Conservation (phyloP, 2,888 invertebrate species). For the Agapetus fuscipes region DNA sequence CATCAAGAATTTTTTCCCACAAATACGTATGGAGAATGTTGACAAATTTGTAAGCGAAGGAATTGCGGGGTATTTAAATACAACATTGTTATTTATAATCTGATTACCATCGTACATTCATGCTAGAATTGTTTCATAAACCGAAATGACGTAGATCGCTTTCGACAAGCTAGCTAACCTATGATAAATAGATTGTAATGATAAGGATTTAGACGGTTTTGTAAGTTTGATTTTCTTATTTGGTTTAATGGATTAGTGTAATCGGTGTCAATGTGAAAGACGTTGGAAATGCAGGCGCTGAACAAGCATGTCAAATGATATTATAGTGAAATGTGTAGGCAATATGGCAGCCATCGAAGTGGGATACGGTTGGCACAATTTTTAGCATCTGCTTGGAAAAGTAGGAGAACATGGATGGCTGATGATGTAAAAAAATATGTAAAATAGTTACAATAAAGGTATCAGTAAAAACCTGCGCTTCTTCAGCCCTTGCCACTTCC, state of each 20-base stretch:
- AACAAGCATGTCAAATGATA: not conserved
- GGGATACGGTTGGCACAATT: not conserved
- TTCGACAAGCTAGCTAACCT: too few relatives aligned
- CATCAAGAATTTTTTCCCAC: too few relatives aligned
- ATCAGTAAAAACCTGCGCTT: slow-evolving; percentile 8
- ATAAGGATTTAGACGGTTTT: not conserved
- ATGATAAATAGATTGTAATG: not conserved
- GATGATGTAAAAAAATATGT: not conserved
- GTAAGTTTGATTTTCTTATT: too few relatives aligned
- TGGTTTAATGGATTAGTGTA: not conserved
- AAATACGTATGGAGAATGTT: too few relatives aligned
- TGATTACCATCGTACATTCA: too few relatives aligned
- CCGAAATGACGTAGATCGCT: too few relatives aligned
- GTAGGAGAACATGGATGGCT: not conserved
- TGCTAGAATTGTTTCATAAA: too few relatives aligned
- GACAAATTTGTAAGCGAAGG: too few relatives aligned
- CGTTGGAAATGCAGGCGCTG: too few relatives aligned
- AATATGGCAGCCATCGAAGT: slow-evolving; percentile 11
- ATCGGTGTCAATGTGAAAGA: not conserved
- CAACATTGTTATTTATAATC: too few relatives aligned
- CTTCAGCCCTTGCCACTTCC: slow-evolving; percentile 14
- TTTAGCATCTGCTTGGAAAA: not conserved
- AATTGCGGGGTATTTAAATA: too few relatives aligned
- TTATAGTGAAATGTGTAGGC: not conserved
- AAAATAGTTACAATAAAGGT: not conserved